Conservation (phyloP, 2,113 vertebrate genomes). For the Channa argus region DNA sequence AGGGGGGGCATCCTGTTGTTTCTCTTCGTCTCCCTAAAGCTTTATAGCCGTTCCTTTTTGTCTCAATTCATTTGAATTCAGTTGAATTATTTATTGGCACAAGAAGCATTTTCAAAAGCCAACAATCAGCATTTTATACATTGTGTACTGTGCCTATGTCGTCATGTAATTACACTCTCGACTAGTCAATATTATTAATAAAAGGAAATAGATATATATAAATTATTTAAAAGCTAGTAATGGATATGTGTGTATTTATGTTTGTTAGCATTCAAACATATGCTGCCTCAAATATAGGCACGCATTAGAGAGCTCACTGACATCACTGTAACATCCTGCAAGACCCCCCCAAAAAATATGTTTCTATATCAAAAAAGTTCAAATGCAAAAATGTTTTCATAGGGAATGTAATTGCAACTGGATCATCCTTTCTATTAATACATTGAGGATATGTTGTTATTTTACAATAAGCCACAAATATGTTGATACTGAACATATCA, state of each 20-base stretch:
- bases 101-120: constrained; percentile 28
- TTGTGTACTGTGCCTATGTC: not conserved
- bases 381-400: too few relatives aligned
- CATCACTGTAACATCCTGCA: not conserved
- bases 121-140: constrained; percentile 24
- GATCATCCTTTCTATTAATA: too few relatives aligned
- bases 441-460: too few relatives aligned
- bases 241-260: not conserved
- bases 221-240: constrained; percentile 19
- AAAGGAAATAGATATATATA: not conserved
- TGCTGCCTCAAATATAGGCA: not conserved
- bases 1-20: constrained; percentile 49
- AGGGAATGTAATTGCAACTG: too few relatives aligned
- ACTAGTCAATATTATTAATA: constrained; percentile 14
- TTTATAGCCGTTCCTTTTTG: constrained; percentile 19
- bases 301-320: not conserved
- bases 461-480: too few relatives aligned
- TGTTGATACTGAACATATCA: too few relatives aligned
- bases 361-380: too few relatives aligned
- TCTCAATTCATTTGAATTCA: constrained; percentile 50
- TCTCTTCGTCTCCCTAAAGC: constrained; percentile 48
- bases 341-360: too few relatives aligned
- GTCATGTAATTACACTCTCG: not conserved
- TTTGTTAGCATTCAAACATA: not conserved
- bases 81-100: constrained; percentile 45